Evolutionary conservation across 2,113 vertebrate species (phyloP).

Genomic region (Lanius ludovicianus): DNA sequence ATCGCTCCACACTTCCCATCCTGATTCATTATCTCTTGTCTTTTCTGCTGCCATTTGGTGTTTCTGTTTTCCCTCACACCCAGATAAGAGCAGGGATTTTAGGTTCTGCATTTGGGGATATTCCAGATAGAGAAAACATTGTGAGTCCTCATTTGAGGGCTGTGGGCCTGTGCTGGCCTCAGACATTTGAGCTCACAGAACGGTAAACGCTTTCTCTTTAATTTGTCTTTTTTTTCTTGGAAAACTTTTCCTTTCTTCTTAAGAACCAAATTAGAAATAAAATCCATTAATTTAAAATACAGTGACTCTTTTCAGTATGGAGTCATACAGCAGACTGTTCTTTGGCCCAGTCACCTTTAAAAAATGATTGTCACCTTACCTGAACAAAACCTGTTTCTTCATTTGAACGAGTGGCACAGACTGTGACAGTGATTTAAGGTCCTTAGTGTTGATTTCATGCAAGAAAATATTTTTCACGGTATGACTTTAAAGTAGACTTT

Average conservation of each 20-base stretch:
- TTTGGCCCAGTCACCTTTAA: conserved; percentile 30
- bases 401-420: neutral
- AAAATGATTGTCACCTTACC: conserved; percentile 3
- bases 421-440: conserved; percentile 44
- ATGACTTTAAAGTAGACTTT: conserved; percentile 53
- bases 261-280: neutral
- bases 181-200: neutral
- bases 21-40: neutral
- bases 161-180: neutral
- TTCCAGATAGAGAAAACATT: neutral
- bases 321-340: neutral
- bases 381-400: neutral
- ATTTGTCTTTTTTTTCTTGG: neutral
- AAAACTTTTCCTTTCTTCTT: neutral
- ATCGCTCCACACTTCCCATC: neutral
- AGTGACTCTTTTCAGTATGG: neutral
- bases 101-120: neutral
- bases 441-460: conserved; percentile 15
- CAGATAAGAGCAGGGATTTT: neutral
- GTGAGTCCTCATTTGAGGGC: neutral
- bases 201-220: neutral
- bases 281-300: neutral
- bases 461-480: conserved; percentile 36
- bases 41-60: neutral
- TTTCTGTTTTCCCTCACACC: neutral